Percentiles rank a stretch among this genome's conserved stretches.
Evolutionary conservation across 1,140 invertebrate species (phyloP).

Genomic region (Sycophila sp.): DNA sequence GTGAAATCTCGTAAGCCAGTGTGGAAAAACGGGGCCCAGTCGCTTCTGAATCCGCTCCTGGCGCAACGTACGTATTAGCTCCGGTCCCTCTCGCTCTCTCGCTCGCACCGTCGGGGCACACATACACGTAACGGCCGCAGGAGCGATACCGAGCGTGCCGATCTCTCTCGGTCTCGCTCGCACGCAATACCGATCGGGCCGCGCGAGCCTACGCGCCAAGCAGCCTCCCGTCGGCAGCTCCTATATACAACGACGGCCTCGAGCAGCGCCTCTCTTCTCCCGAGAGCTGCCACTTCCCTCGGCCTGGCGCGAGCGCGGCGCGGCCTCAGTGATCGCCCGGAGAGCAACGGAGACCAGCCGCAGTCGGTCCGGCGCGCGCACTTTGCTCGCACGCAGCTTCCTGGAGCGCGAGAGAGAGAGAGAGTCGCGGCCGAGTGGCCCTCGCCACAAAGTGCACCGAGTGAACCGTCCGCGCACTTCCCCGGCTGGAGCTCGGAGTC

Average conservation of each 20-base stretch:
- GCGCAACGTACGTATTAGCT: too few relatives aligned
- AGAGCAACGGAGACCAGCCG: constrained; percentile 5
- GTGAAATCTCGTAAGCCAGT: too few relatives aligned
- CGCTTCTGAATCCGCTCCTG: too few relatives aligned
- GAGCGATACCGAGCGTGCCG: neutral
- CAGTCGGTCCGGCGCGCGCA: neutral
- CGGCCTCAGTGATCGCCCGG: constrained; percentile 21
- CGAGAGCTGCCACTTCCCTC: neutral
- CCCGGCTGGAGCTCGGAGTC: too few relatives aligned
- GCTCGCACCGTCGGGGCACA: neutral
- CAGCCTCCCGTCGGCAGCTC: too few relatives aligned
- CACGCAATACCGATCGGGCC: neutral
- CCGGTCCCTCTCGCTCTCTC: neutral
- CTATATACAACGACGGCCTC: too few relatives aligned
- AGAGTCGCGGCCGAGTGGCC: neutral
- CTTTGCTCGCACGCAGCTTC: neutral
- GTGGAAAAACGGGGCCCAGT: too few relatives aligned
- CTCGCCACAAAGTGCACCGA: neutral
- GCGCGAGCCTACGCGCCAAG: too few relatives aligned
- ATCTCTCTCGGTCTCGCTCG: neutral
- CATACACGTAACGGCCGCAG: too few relatives aligned
- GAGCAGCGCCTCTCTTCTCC: constrained; percentile 31
- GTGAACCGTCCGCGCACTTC: neutral
- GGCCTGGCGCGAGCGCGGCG: neutral
- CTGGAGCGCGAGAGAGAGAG: neutral